These are phyloP conservation scores for Myotis vivesi DNA, from an alignment of 2,797 vertebrate species.

Conservation along the genomic window DNA sequence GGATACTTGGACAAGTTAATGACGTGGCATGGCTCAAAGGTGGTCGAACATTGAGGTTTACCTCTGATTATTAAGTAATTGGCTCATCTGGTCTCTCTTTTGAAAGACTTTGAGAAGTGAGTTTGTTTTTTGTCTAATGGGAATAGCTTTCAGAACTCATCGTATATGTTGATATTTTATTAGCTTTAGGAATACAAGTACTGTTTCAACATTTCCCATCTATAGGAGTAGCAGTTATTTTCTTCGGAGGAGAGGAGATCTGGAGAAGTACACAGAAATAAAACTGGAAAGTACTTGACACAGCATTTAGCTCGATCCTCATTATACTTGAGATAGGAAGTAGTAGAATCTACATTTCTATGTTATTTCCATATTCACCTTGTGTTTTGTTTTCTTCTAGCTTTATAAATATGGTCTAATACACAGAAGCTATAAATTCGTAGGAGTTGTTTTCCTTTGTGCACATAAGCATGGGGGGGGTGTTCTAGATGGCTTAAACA, in stretches of 20 bases:
- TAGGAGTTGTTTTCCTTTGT: background rate
- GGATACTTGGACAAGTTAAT: conserved; percentile 4
- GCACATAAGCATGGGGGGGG: background rate
- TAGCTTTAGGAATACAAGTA: conserved; percentile 34
- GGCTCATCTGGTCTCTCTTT: background rate
- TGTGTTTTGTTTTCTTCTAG: conserved; percentile 26
- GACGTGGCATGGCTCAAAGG: background rate
- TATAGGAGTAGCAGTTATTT: conserved; percentile 41
- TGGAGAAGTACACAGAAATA: background rate
- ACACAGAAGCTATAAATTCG: background rate
- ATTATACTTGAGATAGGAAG: conserved; percentile 10
- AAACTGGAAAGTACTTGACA: background rate
- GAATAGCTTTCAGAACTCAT: conserved; percentile 38
- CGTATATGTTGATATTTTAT: conserved; percentile 3
- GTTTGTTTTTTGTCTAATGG: conserved; percentile 43
- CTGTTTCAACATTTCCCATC: conserved; percentile 24
- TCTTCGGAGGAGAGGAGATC: conserved; percentile 24
- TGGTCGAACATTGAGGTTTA: background rate
- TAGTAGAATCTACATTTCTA: background rate
- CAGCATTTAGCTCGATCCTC: background rate
- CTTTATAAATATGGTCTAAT: background rate
- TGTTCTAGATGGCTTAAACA: conserved; percentile 28
- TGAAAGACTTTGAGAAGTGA: conserved; percentile 49
- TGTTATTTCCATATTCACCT: background rate
- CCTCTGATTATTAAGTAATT: background rate